Conservation (phyloP, 1,140 invertebrate species). For the Trichonephila clavata region DNA sequence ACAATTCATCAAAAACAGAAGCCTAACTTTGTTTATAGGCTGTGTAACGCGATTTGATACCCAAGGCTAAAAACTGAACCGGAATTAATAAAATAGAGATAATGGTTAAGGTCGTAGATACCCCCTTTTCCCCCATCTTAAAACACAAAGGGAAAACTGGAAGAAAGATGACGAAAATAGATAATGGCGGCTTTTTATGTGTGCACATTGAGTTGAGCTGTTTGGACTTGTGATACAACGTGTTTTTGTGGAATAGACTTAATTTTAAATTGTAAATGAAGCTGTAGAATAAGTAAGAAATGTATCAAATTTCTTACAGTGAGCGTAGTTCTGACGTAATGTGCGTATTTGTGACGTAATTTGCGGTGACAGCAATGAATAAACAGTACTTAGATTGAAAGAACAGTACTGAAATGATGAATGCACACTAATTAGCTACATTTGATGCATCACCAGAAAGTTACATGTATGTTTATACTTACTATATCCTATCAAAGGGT, state of each 20-base stretch:
- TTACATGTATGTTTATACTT: too few species aligned
- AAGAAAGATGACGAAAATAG: neutral
- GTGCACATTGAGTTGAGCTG: neutral
- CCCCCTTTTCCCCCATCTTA: neutral
- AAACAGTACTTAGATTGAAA: too few species aligned
- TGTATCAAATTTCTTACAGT: neutral
- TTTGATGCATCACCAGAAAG: too few species aligned
- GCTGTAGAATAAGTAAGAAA: neutral
- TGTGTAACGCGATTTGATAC: neutral
- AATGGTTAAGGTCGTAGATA: neutral
- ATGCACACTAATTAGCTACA: too few species aligned
- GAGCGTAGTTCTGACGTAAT: neutral
- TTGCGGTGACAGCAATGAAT: too few species aligned
- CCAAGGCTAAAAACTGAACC: neutral
- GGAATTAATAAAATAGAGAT: neutral
- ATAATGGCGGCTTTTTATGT: neutral
- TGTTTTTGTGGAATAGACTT: neutral
- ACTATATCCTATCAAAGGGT: too few species aligned
- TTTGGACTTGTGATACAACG: neutral
- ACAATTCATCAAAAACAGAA: neutral
- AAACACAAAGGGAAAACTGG: neutral
- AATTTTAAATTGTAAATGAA: neutral
- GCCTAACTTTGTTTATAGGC: neutral
- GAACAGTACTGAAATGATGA: too few species aligned
- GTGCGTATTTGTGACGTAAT: neutral